Percentiles rank a stretch among this genome's conserved stretches.
Evolutionary conservation across 2,113 vertebrate species (phyloP).

Genomic region (Rhipidura dahli): DNA sequence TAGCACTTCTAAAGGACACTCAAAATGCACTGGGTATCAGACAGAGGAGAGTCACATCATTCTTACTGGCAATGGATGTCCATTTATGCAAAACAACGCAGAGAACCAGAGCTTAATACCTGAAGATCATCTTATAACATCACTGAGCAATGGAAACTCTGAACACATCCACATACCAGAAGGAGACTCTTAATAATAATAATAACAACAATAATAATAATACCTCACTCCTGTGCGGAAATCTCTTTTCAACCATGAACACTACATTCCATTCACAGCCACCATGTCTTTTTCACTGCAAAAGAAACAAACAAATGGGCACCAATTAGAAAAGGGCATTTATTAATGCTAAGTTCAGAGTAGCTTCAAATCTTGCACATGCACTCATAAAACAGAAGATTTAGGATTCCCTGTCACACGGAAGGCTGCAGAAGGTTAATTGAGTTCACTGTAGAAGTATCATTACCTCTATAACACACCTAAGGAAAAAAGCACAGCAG

Average conservation of each 20-base stretch:
- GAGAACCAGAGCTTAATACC: not conserved
- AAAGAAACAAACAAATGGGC: conserved; percentile 57
- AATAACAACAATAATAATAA: not conserved
- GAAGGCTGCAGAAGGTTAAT: conserved; percentile 52
- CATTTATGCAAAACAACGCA: not conserved
- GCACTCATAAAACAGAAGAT: conserved; percentile 30
- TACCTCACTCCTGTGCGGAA: conserved; percentile 59
- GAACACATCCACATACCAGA: not conserved
- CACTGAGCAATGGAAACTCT: not conserved
- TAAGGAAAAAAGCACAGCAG: not conserved
- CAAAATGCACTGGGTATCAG: not conserved
- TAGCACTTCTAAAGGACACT: not conserved
- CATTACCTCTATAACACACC: conserved; percentile 28
- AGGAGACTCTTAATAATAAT: not conserved
- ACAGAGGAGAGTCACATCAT: not conserved
- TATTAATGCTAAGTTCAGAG: conserved; percentile 1
- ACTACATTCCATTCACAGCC: conserved; percentile 23
- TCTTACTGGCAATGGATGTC: accelerated
- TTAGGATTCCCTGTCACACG: conserved; percentile 10
- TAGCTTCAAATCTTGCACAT: conserved; percentile 6
- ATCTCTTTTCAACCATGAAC: conserved; percentile 56
- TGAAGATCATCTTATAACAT: not conserved
- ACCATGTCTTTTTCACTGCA: conserved; percentile 65
- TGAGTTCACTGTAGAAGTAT: conserved; percentile 50
- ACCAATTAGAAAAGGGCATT: conserved; percentile 31